Evolutionary conservation across 1,140 invertebrate species (phyloP).

Genomic region (Aphis gossypii): DNA sequence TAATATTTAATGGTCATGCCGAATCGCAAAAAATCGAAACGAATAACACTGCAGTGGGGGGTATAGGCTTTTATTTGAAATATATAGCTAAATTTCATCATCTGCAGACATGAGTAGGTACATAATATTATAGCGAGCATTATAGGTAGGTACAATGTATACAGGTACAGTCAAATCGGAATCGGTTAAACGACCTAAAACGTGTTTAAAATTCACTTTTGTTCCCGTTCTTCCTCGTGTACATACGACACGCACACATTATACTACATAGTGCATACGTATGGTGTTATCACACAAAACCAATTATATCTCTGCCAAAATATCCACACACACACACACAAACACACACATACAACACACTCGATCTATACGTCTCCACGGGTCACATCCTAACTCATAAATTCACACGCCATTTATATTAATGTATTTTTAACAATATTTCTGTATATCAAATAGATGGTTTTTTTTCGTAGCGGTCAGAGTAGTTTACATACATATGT

Average conservation of each 20-base stretch:
- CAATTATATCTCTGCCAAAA: constrained; percentile 22
- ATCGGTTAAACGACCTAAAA: neutral
- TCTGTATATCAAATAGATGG: constrained; percentile 5
- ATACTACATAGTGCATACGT: neutral
- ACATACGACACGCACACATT: neutral
- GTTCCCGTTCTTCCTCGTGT: neutral
- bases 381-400: constrained; percentile 14
- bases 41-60: neutral
- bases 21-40: neutral
- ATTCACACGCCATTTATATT: constrained; percentile 12
- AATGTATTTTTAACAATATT: constrained; percentile 29
- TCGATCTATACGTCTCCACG: neutral
- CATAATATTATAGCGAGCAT: neutral
- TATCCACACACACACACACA: neutral
- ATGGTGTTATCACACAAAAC: neutral
- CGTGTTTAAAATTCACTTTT: constrained; percentile 38
- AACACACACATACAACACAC: neutral
- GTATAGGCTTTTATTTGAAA: neutral
- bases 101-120: neutral
- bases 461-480: neutral
- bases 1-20: neutral
- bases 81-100: neutral
- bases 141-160: too few species aligned
- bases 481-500: neutral
- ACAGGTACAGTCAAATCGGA: neutral